A percentile compares a stretch with the other conserved stretches of the same genome.
Evolutionary conservation across 2,797 vertebrate species (phyloP).

Genomic region (Crax fasciolata): DNA sequence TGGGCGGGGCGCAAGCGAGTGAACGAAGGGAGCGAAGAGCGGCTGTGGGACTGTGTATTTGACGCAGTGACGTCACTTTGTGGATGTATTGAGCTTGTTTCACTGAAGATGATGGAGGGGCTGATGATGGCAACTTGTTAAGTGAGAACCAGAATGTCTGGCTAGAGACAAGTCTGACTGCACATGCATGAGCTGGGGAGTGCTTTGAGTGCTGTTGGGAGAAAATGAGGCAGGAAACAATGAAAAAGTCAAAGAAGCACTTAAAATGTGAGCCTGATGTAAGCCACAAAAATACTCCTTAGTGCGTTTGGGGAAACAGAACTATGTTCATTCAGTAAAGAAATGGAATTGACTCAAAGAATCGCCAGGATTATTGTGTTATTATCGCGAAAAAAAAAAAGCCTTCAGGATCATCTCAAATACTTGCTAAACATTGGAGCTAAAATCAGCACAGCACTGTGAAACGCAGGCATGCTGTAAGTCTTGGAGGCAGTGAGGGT

Average conservation of each 20-base stretch:
- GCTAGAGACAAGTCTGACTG: slow-evolving; percentile 34
- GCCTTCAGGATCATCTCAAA: background rate
- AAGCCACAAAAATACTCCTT: slow-evolving; percentile 25
- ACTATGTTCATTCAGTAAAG: background rate
- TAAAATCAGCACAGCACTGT: background rate
- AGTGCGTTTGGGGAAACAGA: background rate
- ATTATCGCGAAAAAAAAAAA: background rate
- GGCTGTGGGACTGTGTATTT: background rate
- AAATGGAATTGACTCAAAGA: background rate
- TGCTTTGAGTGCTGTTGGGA: slow-evolving; percentile 21
- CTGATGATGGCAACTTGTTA: background rate
- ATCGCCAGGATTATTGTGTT: background rate
- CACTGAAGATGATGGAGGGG: background rate
- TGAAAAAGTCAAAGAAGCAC: slow-evolving; percentile 31
- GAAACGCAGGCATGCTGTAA: background rate
- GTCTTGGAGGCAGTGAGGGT: background rate
- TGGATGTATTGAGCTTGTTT: background rate
- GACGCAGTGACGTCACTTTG: background rate
- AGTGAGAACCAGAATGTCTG: slow-evolving; percentile 29
- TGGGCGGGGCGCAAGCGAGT: background rate
- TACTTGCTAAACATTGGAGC: background rate
- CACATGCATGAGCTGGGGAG: slow-evolving; percentile 1
- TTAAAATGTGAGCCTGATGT: background rate
- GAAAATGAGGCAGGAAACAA: slow-evolving; percentile 27
- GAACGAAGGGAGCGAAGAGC: background rate